A percentile compares a stretch with the other conserved stretches of the same genome.
phyloP scores from a whole-genome alignment of 2,888 invertebrate genomes.

The Macaria liturata region DNA sequence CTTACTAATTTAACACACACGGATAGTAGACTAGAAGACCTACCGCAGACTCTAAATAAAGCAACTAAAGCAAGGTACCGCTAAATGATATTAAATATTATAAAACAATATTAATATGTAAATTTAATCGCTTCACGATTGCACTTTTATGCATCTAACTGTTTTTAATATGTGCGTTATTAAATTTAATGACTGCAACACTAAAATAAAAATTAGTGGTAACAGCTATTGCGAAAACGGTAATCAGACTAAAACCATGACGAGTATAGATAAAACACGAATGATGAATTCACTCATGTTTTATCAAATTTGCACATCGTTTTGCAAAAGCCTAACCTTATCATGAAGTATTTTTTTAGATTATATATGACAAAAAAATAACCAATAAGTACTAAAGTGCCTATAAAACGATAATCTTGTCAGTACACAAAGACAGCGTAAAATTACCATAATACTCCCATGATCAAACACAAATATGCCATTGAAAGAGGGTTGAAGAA shows the following conservation, averaged over 20 bases:
- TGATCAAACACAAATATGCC: conserved; percentile 18
- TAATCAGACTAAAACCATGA: not conserved
- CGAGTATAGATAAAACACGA: too few relatives aligned
- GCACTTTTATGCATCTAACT: conserved; percentile 3
- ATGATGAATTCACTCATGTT: too few relatives aligned
- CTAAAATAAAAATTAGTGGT: conserved; percentile 9
- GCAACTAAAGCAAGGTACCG: too few relatives aligned
- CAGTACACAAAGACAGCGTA: conserved; percentile 7
- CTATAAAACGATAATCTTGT: not conserved
- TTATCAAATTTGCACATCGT: not conserved
- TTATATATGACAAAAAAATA: not conserved
- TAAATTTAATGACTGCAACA: conserved; percentile 9
- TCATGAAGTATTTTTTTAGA: too few relatives aligned
- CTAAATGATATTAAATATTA: too few relatives aligned
- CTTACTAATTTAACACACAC: too few relatives aligned
- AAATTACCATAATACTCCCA: conserved; percentile 19
- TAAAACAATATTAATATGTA: conserved; percentile 5
- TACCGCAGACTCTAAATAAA: too few relatives aligned
- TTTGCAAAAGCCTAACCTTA: not conserved
- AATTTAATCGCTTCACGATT: conserved; percentile 15
- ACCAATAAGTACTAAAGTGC: not conserved
- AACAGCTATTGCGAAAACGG: not conserved
- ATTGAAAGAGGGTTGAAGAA: conserved; percentile 7
- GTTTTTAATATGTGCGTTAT: not conserved
- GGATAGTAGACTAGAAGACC: too few relatives aligned